phyloP scores from a whole-genome alignment of 2,797 vertebrate species.

The Crossoptilon crossoptilon region DNA sequence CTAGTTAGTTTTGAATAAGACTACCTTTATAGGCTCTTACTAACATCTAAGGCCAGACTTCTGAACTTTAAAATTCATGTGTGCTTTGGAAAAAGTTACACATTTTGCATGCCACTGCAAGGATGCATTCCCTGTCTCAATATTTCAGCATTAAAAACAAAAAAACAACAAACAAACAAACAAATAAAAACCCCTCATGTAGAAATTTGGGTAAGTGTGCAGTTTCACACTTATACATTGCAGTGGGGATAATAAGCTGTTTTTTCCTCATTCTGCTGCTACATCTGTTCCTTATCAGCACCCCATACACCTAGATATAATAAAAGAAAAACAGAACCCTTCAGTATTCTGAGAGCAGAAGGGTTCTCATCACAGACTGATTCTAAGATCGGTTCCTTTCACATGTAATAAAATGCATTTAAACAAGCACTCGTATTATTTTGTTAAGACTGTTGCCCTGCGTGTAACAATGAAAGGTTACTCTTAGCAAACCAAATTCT shows the following conservation, averaged over 20 bases:
- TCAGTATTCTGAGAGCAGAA: conserved; percentile 7
- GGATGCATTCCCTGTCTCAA: neutral
- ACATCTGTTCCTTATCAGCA: neutral
- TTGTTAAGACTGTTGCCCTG: neutral
- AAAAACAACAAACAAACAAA: neutral
- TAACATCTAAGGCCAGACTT: conserved; percentile 13
- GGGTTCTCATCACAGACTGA: conserved; percentile 2
- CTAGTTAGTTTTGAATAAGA: conserved; percentile 28
- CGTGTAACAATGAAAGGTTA: neutral
- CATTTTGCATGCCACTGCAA: neutral
- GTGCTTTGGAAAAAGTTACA: conserved; percentile 37
- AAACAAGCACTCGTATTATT: neutral
- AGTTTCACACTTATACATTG: conserved; percentile 1
- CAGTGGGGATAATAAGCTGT: neutral
- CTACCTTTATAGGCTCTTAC: neutral
- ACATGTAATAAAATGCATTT: neutral
- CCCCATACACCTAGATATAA: conserved; percentile 22
- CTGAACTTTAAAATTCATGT: conserved; percentile 23
- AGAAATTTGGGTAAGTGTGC: neutral
- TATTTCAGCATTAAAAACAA: conserved; percentile 21
- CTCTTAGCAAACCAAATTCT: conserved; percentile 11
- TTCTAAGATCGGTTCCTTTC: conserved; percentile 19
- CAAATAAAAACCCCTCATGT: neutral
- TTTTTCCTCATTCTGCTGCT: neutral
- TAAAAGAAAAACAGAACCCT: neutral